Percentiles rank a stretch among this genome's conserved stretches.
phyloP scores from a whole-genome alignment of 2,113 vertebrate species.

The Chamaetylas fuelleborni region DNA sequence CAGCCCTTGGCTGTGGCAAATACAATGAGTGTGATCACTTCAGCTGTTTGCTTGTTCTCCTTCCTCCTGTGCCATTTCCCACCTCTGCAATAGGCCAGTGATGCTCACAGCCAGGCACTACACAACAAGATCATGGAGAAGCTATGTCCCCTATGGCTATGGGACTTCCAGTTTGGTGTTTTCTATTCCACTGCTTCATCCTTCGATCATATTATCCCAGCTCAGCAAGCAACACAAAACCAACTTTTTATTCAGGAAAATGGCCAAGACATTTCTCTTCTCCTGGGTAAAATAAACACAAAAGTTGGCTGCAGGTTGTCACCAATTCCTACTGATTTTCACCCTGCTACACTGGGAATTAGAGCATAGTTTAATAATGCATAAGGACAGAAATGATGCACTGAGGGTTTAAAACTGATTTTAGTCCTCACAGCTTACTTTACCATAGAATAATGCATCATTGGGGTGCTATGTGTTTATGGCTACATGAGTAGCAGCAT shows the following conservation, averaged over 20 bases:
- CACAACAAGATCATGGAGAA: neutral
- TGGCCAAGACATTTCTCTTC: neutral
- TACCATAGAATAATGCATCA: neutral
- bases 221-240: neutral
- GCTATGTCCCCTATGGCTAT: neutral
- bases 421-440: neutral
- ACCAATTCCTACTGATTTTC: neutral
- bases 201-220: neutral
- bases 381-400: neutral
- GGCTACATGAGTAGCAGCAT: neutral
- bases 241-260: neutral
- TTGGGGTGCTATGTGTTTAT: neutral
- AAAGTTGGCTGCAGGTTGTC: neutral
- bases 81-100: neutral
- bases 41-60: neutral
- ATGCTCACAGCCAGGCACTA: neutral
- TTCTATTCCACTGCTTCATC: neutral
- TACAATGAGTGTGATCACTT: neutral
- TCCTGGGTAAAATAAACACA: neutral
- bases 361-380: neutral
- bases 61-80: neutral
- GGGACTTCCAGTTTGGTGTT: neutral
- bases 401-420: neutral
- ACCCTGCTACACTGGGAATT: neutral
- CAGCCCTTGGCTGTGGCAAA: neutral